Evolutionary conservation across 1,140 invertebrate genomes (phyloP), one percentile per base, ranked within the genome.

Genomic region (Drosophila tropicalis): DNA sequence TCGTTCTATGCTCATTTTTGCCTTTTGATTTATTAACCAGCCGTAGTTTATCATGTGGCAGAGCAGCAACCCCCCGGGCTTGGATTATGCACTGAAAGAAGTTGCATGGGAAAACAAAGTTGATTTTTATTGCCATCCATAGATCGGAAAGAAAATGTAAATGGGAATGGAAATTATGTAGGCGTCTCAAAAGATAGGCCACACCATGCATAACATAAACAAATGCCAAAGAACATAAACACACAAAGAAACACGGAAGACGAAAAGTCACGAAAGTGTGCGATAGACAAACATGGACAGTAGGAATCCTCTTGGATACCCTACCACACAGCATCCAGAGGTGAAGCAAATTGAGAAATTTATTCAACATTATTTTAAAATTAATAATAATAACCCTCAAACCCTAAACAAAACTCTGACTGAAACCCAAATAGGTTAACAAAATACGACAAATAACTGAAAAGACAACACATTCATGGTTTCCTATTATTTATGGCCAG

Each of bases 1-100:
- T 25, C 19, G 9, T 13, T 54, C 47, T 54, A 9, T 54, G 47
- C 47, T 25, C 47, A 54, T 58, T 69, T 72, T 63, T 39, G 60
- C 83, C 62, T 76, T 29, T 81, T 85, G 82, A 85, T 85, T 85
- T 85, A 85, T 85, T 85, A 85, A 85, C 82, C 82, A 87, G 83
- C 83, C 69, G 75, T 87, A 79, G 83, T 85, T 85, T 85, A 85
- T 85, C 82, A 85, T 85, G 82, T 72, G 82, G 82, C 66, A 58
- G 72, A 51, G 44, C 65, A 54, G 22, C 62, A 66, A 55, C 15
- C 34, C 34, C 56, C 34, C 19, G 12, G 12, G 15, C 15, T 15
- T 40, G 34, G 67, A 58, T 73, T 69, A 62, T 79, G 67, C 71
- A 69, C 55, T 61, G 25, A 55, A 40, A 60, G 17, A 19, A 34